Conservation (phyloP, 2,888 invertebrate species). For the Amorpha juglandis region DNA sequence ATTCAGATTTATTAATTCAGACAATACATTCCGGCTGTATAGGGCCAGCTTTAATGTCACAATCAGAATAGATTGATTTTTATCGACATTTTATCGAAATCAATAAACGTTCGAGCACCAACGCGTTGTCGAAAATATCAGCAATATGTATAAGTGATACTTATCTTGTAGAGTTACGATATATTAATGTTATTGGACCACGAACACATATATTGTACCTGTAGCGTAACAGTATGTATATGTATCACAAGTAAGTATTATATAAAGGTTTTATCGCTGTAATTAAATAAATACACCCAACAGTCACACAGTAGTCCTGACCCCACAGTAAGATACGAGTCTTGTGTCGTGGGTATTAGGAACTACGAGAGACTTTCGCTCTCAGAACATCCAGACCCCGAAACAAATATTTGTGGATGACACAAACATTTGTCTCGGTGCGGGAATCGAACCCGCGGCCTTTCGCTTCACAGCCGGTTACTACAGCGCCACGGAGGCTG, state of each 20-base stretch:
- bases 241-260: constrained; percentile 19
- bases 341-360: too few relatives aligned
- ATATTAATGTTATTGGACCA: constrained; percentile 55
- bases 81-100: constrained; percentile 44
- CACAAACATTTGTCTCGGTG: too few relatives aligned
- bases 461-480: too few relatives aligned
- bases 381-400: too few relatives aligned
- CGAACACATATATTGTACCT: constrained; percentile 35
- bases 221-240: constrained; percentile 5
- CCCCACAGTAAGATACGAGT: too few relatives aligned
- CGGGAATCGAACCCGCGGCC: too few relatives aligned
- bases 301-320: too few relatives aligned
- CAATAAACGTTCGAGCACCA: constrained; percentile 50
- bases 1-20: too few relatives aligned
- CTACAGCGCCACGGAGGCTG: too few relatives aligned
- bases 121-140: constrained; percentile 41
- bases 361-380: too few relatives aligned
- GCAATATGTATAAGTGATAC: constrained; percentile 35
- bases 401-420: too few relatives aligned
- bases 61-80: constrained; percentile 7
- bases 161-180: constrained; percentile 38
- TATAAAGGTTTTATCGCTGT: constrained; percentile 12
- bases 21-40: too few relatives aligned
- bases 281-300: neutral
- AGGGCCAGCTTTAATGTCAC: neutral